phyloP scores from a whole-genome alignment of 2,797 vertebrate genomes.

The Acrocephalus scirpaceus region DNA sequence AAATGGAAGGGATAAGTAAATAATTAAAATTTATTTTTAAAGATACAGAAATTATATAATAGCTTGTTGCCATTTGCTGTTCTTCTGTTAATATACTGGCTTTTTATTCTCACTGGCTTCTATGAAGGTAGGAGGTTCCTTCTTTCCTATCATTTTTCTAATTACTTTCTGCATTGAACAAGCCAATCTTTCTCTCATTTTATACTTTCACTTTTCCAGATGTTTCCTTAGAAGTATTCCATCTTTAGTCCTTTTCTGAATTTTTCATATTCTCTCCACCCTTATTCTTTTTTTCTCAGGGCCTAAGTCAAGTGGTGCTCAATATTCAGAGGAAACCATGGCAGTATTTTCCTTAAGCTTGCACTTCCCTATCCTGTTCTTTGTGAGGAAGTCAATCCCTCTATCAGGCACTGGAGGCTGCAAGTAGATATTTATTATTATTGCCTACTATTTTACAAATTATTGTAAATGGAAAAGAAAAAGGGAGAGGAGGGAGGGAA shows the following conservation, averaged over 20 bases:
- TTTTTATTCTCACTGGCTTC: not conserved
- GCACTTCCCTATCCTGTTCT: not conserved
- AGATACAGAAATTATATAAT: not conserved
- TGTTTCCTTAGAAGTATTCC: not conserved
- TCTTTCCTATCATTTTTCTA: conserved; percentile 6
- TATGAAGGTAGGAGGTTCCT: conserved; percentile 14
- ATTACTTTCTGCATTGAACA: conserved; percentile 9
- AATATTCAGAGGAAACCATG: not conserved
- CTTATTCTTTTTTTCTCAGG: not conserved
- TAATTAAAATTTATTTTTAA: not conserved
- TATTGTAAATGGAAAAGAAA: not conserved
- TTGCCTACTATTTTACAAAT: not conserved
- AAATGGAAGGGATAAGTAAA: not conserved
- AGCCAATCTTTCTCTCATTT: not conserved
- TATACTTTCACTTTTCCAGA: not conserved
- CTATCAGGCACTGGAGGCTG: not conserved
- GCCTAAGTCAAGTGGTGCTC: not conserved
- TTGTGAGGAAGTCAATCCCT: not conserved
- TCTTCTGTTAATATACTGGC: not conserved
- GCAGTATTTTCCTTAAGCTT: not conserved
- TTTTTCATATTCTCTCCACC: not conserved
- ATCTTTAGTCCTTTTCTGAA: not conserved
- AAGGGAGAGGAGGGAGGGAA: not conserved
- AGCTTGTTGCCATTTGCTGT: not conserved
- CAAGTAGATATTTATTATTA: not conserved